A percentile compares a stretch with the other conserved stretches of the same genome.
These are phyloP conservation scores for Himalopsyche japonica DNA, from an alignment of 2,888 invertebrate genomes.

Conservation along the genomic window DNA sequence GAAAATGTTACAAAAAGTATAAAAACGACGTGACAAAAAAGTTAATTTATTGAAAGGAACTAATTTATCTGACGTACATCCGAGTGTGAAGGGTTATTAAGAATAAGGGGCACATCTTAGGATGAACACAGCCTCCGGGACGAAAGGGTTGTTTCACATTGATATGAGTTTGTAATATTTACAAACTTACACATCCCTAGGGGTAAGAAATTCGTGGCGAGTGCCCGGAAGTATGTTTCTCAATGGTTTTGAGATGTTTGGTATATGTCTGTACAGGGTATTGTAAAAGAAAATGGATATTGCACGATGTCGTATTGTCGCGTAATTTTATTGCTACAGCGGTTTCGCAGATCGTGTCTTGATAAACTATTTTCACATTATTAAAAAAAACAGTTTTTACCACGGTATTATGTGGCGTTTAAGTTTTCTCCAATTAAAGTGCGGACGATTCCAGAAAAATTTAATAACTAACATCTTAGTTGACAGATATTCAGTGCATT, in stretches of 20 bases:
- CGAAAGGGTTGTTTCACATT: background rate
- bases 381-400: too few species aligned
- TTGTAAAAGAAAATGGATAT: background rate
- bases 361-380: too few species aligned
- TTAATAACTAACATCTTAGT: too few species aligned
- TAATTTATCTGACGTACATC: background rate
- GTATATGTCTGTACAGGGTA: background rate
- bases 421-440: too few species aligned
- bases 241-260: background rate
- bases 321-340: background rate
- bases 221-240: background rate
- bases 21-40: too few species aligned
- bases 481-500: too few species aligned
- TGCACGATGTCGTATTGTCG: background rate
- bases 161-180: background rate
- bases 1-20: too few species aligned
- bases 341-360: background rate
- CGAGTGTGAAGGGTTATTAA: background rate
- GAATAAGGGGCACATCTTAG: background rate
- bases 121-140: background rate
- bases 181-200: background rate
- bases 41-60: too few species aligned
- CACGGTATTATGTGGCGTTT: too few species aligned
- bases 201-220: background rate
- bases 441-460: too few species aligned